A percentile compares a stretch with the other conserved stretches of the same genome.
Evolutionary conservation across 2,113 vertebrate genomes (phyloP).

Genomic region (Anguilla japonica): DNA sequence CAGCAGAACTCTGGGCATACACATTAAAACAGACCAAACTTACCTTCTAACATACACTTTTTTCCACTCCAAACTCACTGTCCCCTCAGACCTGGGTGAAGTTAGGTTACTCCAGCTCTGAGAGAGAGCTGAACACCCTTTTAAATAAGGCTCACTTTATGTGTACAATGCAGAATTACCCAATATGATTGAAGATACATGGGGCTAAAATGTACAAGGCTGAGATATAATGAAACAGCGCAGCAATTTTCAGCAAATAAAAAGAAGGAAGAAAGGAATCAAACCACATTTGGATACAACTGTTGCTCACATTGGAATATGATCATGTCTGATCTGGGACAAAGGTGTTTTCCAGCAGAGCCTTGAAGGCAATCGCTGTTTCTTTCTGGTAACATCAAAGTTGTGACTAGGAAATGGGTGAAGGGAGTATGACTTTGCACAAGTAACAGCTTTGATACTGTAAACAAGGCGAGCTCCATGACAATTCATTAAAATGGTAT

Average conservation of each 20-base stretch:
- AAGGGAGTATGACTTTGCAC: not conserved
- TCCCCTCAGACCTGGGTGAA: not conserved
- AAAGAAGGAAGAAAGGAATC: not conserved
- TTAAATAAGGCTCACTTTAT: not conserved
- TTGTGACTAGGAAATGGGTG: too few relatives aligned
- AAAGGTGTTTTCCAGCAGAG: not conserved
- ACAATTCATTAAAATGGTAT: not conserved
- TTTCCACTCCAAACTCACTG: not conserved
- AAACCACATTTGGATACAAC: not conserved
- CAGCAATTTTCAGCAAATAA: not conserved
- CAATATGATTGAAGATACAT: not conserved
- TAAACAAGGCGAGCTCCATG: not conserved
- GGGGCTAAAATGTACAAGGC: not conserved
- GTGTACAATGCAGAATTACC: not conserved
- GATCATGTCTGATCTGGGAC: not conserved
- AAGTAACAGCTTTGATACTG: not conserved
- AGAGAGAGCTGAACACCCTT: not conserved
- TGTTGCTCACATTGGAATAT: not conserved
- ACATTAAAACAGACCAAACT: not conserved
- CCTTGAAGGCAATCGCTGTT: too few relatives aligned
- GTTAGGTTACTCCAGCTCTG: not conserved
- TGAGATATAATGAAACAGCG: not conserved
- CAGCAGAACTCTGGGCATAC: not conserved
- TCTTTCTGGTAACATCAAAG: too few relatives aligned
- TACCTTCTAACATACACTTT: not conserved